Evolutionary conservation across 2,113 vertebrate genomes (phyloP).

Genomic region (Electrona antarctica): DNA sequence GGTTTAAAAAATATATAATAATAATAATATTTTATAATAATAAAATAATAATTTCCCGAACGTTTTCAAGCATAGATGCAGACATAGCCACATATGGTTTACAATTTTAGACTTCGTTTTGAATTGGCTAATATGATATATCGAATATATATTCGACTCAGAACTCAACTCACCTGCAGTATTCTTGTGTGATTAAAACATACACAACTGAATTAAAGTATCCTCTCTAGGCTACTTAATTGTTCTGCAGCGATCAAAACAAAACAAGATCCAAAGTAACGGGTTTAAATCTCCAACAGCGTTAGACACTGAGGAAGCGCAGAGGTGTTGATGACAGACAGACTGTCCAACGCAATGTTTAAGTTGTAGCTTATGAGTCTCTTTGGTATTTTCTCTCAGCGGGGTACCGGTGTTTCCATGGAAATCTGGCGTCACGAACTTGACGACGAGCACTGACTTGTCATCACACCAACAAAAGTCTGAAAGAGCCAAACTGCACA

Average conservation of each 20-base stretch:
- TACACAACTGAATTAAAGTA: conserved; percentile 34
- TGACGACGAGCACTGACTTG: conserved; percentile 42
- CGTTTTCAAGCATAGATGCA: not conserved
- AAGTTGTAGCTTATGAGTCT: conserved; percentile 55
- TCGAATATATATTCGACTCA: no score
- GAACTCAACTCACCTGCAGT: conserved; percentile 55
- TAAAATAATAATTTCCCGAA: not conserved
- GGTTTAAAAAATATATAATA: no score
- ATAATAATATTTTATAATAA: no score
- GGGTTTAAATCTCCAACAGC: conserved; percentile 56
- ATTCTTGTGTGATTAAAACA: conserved; percentile 5
- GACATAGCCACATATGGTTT: conserved; percentile 22
- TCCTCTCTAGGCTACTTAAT: not conserved
- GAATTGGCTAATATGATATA: not conserved
- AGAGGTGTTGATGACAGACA: not conserved
- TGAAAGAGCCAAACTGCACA: no score
- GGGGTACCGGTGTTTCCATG: conserved; percentile 78
- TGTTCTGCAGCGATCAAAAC: not conserved
- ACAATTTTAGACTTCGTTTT: not conserved
- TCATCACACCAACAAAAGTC: no score
- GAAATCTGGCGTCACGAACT: conserved; percentile 79
- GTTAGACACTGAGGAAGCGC: conserved; percentile 12
- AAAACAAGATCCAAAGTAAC: conserved; percentile 50
- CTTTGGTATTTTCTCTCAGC: conserved; percentile 68
- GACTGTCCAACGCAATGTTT: conserved; percentile 65